A percentile compares a stretch with the other conserved stretches of the same genome.
phyloP scores from a whole-genome alignment of 2,888 invertebrate species.

The Diloba caeruleocephala region DNA sequence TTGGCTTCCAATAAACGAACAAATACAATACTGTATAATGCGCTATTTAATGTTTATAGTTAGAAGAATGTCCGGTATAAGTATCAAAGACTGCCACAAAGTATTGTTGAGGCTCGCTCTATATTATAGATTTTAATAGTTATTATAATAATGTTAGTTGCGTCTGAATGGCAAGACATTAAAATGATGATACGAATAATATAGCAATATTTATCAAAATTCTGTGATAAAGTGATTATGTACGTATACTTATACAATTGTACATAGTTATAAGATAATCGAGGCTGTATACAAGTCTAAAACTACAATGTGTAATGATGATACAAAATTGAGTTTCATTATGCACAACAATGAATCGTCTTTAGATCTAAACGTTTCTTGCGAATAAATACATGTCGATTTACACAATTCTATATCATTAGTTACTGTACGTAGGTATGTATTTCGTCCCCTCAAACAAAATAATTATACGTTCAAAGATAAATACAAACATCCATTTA shows the following conservation, averaged over 20 bases:
- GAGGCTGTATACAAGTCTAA: neutral
- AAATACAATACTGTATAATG: too few species aligned
- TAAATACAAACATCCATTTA: too few species aligned
- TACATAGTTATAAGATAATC: neutral
- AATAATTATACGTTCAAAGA: too few species aligned
- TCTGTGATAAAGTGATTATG: slow-evolving; percentile 5
- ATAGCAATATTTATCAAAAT: neutral
- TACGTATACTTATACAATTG: slow-evolving; percentile 1
- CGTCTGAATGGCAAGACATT: neutral
- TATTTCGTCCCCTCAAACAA: too few species aligned
- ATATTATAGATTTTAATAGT: too few species aligned
- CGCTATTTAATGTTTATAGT: too few species aligned
- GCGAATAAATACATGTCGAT: slow-evolving; percentile 22
- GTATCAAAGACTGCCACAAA: too few species aligned
- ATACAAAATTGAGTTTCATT: slow-evolving; percentile 16
- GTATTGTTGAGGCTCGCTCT: too few species aligned
- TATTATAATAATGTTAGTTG: too few species aligned
- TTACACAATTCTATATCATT: slow-evolving; percentile 24
- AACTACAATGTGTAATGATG: slow-evolving; percentile 10
- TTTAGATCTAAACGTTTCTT: neutral
- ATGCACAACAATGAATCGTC: slow-evolving; percentile 15
- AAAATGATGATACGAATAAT: neutral
- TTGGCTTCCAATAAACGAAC: too few species aligned
- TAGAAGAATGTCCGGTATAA: too few species aligned
- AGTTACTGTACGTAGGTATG: slow-evolving; percentile 7